Conservation (phyloP, 1,140 invertebrate species). For the Diabrotica undecimpunctata region DNA sequence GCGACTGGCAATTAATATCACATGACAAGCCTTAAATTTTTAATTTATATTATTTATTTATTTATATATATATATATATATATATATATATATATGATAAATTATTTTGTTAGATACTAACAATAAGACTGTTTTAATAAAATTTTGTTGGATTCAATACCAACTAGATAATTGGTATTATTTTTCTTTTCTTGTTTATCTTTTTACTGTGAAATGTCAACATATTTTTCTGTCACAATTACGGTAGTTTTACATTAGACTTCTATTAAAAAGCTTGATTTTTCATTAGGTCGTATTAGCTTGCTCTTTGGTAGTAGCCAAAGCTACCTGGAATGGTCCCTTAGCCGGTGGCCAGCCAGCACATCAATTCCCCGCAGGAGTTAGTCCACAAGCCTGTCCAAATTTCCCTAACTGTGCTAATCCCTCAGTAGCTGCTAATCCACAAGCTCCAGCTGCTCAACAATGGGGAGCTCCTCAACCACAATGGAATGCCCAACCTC, state of each 20-base stretch:
- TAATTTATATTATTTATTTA: no score
- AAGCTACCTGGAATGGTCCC: conserved; percentile 42
- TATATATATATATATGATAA: no score
- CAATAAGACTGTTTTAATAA: background rate
- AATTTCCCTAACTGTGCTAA: conserved; percentile 48
- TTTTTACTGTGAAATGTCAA: no score
- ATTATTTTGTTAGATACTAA: background rate
- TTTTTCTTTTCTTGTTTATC: no score
- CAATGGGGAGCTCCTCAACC: conserved; percentile 28
- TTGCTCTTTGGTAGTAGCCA: conserved; percentile 34
- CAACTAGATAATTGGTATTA: no score
- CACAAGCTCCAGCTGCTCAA: conserved; percentile 27
- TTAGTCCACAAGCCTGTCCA: conserved; percentile 47
- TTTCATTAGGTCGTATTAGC: conserved; percentile 41
- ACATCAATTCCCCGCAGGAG: conserved; percentile 44
- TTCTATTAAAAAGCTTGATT: background rate
- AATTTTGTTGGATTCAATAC: no score
- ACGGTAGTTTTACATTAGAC: no score
- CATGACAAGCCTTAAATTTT: no score
- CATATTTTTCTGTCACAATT: no score
- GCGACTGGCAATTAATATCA: no score
- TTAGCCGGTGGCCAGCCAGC: conserved; percentile 45
- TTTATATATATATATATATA: no score
- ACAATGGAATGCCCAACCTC: conserved; percentile 20
- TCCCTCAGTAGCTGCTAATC: conserved; percentile 42